Evolutionary conservation across 2,797 vertebrate genomes (phyloP), one percentile per base, ranked within the genome.

Genomic region (Lacerta bilineata): DNA sequence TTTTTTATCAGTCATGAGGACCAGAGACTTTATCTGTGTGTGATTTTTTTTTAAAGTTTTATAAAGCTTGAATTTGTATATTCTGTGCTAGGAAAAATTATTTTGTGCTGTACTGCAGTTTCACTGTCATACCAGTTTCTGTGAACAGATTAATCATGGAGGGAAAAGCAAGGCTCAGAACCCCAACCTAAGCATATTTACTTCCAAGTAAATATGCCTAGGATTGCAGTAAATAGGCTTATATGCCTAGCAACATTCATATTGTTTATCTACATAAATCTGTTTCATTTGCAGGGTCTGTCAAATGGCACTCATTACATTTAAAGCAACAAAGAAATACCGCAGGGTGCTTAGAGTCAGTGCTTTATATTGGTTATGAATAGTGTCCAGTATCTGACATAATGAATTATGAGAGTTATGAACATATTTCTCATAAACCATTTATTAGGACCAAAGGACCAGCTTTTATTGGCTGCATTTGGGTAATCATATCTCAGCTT

Each of bases 241-340:
- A 2, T 0, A 50, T 68, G 74, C 8, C n/a, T 33, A 25, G 0
- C 2, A 27, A 41, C 29, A 76, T 77, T 23, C 74, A 20, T 33
- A 77, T n/a, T 17, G 5, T 23, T n/a, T 5, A 0, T 8, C 0
- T 64, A 4, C 83, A n/a, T n/a, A 11, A 18, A 77, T 74, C 50
- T 43, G 39, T 18, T n/a, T 23, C n/a, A 41, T 75, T 55, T 27
- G 15, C 33, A 75, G 33, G 76, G 46, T 68, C 41, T 41, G 76
- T 18, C 8, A 74, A n/a, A 8, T n/a, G 87, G 6, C 55, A 61
- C 39, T 7, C 83, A 8, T 75, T 39, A 0, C 0, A 10, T 68
- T n/a, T 41, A 1, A 2, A 43, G 3, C 55, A 64, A n/a, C 59
- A 59, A 27, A 61, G 29, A 36, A n/a, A 80, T 5, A 64, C 33